phyloP scores from a whole-genome alignment of 2,888 invertebrate species.

The Lasioglossum morio region DNA sequence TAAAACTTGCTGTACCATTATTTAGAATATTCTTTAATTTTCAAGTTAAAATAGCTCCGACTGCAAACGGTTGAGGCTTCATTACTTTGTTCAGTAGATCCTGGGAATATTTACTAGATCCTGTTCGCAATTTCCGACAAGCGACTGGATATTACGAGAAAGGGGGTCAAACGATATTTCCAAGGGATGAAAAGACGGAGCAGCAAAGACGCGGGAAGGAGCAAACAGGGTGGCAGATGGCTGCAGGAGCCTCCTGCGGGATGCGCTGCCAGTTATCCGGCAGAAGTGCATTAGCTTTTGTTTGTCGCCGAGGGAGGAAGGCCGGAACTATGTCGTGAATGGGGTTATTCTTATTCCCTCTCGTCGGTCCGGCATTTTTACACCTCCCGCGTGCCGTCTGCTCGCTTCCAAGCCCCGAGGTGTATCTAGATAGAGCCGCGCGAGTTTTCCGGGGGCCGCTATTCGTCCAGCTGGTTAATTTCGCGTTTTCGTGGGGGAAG shows the following conservation, averaged over 20 bases:
- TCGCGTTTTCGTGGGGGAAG: neutral
- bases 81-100: neutral
- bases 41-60: too few relatives aligned
- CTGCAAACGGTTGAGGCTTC: too few relatives aligned
- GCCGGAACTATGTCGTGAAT: conserved; percentile 60
- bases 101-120: neutral
- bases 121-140: neutral
- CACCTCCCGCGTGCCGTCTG: conserved; percentile 31
- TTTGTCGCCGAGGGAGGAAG: conserved; percentile 64
- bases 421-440: conserved; percentile 21
- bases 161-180: neutral
- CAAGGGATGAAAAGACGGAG: neutral
- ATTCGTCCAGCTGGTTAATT: conserved; percentile 27
- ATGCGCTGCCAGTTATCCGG: conserved; percentile 70
- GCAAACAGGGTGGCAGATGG: conserved; percentile 9
- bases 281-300: conserved; percentile 77
- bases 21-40: too few relatives aligned
- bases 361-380: conserved; percentile 34
- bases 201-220: conserved; percentile 3
- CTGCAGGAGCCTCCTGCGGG: conserved; percentile 50
- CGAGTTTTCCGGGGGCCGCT: neutral
- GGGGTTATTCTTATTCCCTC: conserved; percentile 53
- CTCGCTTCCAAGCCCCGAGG: conserved; percentile 46
- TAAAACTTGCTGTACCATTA: too few relatives aligned
- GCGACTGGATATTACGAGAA: neutral